Base-by-base conservation (phyloP, 2,797 vertebrate genomes). In the Hippopotamyrus pictus region DNA sequence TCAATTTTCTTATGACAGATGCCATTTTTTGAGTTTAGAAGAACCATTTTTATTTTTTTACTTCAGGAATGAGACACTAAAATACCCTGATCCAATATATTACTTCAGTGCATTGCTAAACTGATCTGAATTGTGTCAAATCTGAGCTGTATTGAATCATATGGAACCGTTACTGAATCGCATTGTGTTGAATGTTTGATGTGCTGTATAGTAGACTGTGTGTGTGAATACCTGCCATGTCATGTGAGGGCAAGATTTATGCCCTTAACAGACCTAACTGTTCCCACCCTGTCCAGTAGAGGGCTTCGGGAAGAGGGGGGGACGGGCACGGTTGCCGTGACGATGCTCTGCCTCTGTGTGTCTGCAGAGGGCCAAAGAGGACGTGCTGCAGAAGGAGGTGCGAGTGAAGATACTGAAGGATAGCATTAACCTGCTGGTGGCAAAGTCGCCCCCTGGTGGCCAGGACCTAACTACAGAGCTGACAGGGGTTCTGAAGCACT, bases 381-480 rank as follows among this genome's bases (percentile, higher is more conserved):
- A 99, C n/a, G 98, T 99, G 95, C 90, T 99, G 50, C 98, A 99
- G 96, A 99, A 99, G 89, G 98, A 99, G 92, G 98, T 99, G 93
- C 94, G 98, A 84, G 98, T 99, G 92, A 99, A 99, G 95, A 99
- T 99, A 93, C 94, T 99, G 90, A 99, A 97, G 93, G 98, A 99
- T 94, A 99, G 94, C 92, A 98, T 99, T 93, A 97, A 97, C 93
- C 91, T 97, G 91, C 90, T 99, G 92, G 97, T 97, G 85, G 91
- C 94, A 90, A 97, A 95, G 92, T 94, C 93, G 90, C 96, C 97
- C 0, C 94, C 96, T 92, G 96, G 96, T 46, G 97, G 96, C 54
- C 95, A 96, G 89, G 97, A 97, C 48, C 90, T 99, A 94, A 97
- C 93, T 0, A 93, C 95, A 0, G 97, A 97, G 91, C 95, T 99